Evolutionary conservation across 2,797 vertebrate species (phyloP), one percentile per base, ranked within the genome.

Genomic region (Sebastes diploproa): DNA sequence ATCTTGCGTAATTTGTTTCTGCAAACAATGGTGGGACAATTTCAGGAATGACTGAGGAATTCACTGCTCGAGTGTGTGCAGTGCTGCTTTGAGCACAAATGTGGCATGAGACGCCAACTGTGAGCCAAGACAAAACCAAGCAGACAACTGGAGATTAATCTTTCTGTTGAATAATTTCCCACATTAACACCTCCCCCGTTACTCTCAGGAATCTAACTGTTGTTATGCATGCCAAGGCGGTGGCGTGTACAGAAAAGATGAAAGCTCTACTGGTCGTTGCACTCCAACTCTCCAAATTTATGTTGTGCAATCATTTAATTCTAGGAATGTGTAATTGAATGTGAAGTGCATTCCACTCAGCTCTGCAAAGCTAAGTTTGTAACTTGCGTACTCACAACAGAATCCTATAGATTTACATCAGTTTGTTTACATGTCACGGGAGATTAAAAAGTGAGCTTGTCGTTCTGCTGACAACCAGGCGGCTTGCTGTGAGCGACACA

Each of bases 131-230:
- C 83, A 46, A 78, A 91, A 88, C 81, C 78, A 65, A 82, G 73
- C 18, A 80, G 59, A 88, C 75, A 80, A 92, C 83, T 59, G 82
- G 71, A 77, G 86, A 91, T 87, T 78, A 89, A 94, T 93, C 90
- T 92, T 89, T 85, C 70, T 75, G 83, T 80, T 80, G 88, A 90
- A 94, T 85, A 84, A 74, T 92, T 93, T 92, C 88, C 81, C 92
- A 93, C 91, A 93, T 92, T 93, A 90, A 88, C 90, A 84, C 88
- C 54, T 79, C 86, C 66, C 72, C 22, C 54, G 54, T 78, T 13
- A 6, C 42, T 63, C 83, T 29, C 77, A 64, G 86, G 88, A 85
- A 91, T 89, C 61, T 55, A 68, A 80, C 74, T 71, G 90, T 81
- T 86, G 91, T 79, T 67, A 38, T 69, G 84, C 83, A 91, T 87